Conservation (phyloP, 2,797 vertebrate genomes). For the Geotrypetes seraphini region DNA sequence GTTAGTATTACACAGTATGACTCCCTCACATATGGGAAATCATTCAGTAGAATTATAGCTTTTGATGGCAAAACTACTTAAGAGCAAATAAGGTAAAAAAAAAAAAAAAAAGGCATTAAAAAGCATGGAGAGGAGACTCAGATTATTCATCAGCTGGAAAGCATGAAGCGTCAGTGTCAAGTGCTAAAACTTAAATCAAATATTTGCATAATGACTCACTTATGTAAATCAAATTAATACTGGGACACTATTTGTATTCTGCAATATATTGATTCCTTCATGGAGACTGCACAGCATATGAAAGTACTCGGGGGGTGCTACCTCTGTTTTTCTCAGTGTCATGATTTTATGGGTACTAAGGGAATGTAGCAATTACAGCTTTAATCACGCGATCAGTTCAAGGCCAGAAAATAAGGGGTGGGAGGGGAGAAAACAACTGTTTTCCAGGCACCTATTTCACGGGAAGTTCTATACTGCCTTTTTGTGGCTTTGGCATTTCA, state of each 20-base stretch:
- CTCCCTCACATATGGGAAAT: slow-evolving; percentile 19
- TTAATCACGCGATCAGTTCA: not conserved
- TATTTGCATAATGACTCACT: slow-evolving; percentile 18
- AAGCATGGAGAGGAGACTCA: slow-evolving; percentile 5
- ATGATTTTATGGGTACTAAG: not conserved
- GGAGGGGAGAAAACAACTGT: not conserved
- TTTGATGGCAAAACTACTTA: slow-evolving; percentile 22
- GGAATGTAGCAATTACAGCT: not conserved
- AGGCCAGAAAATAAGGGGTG: too few relatives aligned
- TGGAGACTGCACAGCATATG: not conserved
- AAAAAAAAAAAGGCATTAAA: slow-evolving; percentile 31
- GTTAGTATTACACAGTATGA: slow-evolving; percentile 15
- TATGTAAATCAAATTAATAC: not conserved
- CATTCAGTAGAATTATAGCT: slow-evolving; percentile 30
- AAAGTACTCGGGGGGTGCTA: too few relatives aligned
- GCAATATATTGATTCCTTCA: not conserved
- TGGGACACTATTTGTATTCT: slow-evolving; percentile 1
- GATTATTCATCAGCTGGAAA: slow-evolving; percentile 6
- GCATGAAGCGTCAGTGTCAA: slow-evolving; percentile 3
- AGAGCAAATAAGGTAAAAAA: slow-evolving; percentile 34
- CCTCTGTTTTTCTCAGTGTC: not conserved
- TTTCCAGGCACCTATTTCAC: rapidly evolving
- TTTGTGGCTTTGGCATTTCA: too few relatives aligned
- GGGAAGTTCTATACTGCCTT: too few relatives aligned
- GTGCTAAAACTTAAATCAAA: slow-evolving; percentile 13